Conservation (phyloP, 1,140 invertebrate species). For the Atta colombica region DNA sequence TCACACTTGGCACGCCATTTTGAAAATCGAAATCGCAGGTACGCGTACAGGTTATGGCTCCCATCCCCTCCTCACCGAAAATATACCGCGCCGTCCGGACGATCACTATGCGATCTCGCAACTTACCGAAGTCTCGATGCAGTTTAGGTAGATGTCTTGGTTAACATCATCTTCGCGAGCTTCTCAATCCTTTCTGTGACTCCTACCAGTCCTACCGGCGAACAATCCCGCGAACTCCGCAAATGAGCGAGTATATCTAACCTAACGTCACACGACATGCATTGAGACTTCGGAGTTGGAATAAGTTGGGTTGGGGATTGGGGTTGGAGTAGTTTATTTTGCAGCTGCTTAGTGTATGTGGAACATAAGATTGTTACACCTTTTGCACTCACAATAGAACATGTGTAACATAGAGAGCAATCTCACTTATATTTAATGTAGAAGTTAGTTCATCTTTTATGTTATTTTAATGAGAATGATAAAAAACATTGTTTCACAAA, state of each 20-base stretch:
- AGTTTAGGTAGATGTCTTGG: background rate
- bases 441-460: no score
- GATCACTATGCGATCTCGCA: background rate
- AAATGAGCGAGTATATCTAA: slow-evolving; percentile 31
- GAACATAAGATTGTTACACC: background rate
- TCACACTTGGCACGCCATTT: slow-evolving; percentile 69
- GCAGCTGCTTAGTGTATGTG: background rate
- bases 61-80: slow-evolving; percentile 8
- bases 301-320: no score
- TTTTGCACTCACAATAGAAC: background rate
- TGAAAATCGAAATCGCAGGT: slow-evolving; percentile 42
- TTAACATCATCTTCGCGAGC: background rate
- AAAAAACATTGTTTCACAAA: no score
- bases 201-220: no score
- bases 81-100: background rate
- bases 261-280: background rate
- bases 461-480: no score
- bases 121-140: slow-evolving; percentile 60
- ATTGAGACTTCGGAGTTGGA: no score
- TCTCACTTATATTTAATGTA: no score
- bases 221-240: background rate
- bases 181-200: background rate
- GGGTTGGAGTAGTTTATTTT: background rate
- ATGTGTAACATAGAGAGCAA: no score
- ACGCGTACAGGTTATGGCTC: slow-evolving; percentile 64